These are phyloP conservation scores for Chaetoderma sp. DNA, from an alignment of 2,888 invertebrate species.

Conservation along the genomic window DNA sequence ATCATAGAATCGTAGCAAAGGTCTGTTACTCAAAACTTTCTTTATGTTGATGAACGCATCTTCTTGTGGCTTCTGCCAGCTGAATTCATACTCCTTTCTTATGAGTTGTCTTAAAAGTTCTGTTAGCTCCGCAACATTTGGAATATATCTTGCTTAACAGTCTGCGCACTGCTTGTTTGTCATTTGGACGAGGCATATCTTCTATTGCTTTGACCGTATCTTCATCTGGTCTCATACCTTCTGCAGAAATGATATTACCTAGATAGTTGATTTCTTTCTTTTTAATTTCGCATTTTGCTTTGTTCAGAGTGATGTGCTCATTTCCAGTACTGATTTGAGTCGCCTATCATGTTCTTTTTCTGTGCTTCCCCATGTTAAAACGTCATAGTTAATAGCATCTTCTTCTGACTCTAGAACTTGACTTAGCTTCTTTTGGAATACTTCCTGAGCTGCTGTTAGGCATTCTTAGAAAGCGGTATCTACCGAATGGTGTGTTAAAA, in stretches of 20 bases:
- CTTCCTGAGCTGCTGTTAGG: neutral
- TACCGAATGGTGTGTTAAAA: slow-evolving; percentile 18
- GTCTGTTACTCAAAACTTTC: no score
- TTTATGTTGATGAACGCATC: no score
- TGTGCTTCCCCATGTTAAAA: slow-evolving; percentile 7
- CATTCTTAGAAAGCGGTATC: neutral
- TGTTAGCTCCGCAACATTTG: no score
- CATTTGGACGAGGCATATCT: slow-evolving; percentile 18
- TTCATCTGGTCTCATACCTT: slow-evolving; percentile 32
- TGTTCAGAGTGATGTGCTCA: slow-evolving; percentile 5
- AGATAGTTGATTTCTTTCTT: slow-evolving; percentile 24
- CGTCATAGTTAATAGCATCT: slow-evolving; percentile 6
- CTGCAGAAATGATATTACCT: slow-evolving; percentile 15
- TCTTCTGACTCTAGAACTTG: slow-evolving; percentile 8
- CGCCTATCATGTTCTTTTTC: neutral
- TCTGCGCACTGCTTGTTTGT: slow-evolving; percentile 22
- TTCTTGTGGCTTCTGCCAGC: no score
- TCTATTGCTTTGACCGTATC: slow-evolving; percentile 19
- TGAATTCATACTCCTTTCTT: no score
- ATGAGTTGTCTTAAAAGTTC: no score
- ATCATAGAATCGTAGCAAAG: no score
- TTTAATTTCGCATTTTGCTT: slow-evolving; percentile 7
- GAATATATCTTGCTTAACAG: no score
- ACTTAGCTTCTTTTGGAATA: slow-evolving; percentile 14
- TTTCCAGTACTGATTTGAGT: slow-evolving; percentile 4